Base-by-base conservation (phyloP, 2,797 vertebrate species). In the Heterohyrax brucei region DNA sequence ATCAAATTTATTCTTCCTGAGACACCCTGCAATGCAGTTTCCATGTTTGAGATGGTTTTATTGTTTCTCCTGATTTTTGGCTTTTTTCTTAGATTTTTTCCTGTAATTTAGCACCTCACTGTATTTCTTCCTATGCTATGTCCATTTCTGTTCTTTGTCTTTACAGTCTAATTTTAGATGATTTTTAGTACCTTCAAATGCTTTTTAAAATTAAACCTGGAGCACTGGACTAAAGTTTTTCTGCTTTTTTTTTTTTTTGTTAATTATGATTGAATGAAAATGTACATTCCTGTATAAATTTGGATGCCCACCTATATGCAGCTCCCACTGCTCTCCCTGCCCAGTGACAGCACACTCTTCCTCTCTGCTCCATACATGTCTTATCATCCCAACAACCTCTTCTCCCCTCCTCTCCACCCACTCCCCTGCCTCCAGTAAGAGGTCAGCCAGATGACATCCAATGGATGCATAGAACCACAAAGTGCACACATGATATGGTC, bases 31-130 rank as follows among this genome's bases (percentile, higher is more conserved):
- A 33, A 21, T 81, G 81, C 44, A 68, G 59, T 66, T 26, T 73
- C 56, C 22, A 91, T 82, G 82, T 95, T 28, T 76, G 59, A 91
- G 48, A 26, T 76, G 50, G 22, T 5, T 70, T 92, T 68, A 30
- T 66, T 7, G 66, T 76, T 77, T 56, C 56, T 77, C 56, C 21
- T 64, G 28, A 19, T 75, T 72, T 88, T 56, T 56, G 53, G 18
- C 53, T 56, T 16, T 56, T 56, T 59, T 75, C 30, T 68, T 82
- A 75, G 86, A 46, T 75, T 61, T 39, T 39, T 39, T 39, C 3
- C 39, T 39, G 39, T 72, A 14, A 85, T 73, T 19, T 39, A 39
- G 53, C 30, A 62, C 79, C n/a, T 78, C 44, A 50, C 5, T 44
- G 50, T 19, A 16, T 79, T 85, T 84, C 79, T 70, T 83, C 61